phyloP scores from a whole-genome alignment of 2,113 vertebrate species.

The Atractosteus spatula region DNA sequence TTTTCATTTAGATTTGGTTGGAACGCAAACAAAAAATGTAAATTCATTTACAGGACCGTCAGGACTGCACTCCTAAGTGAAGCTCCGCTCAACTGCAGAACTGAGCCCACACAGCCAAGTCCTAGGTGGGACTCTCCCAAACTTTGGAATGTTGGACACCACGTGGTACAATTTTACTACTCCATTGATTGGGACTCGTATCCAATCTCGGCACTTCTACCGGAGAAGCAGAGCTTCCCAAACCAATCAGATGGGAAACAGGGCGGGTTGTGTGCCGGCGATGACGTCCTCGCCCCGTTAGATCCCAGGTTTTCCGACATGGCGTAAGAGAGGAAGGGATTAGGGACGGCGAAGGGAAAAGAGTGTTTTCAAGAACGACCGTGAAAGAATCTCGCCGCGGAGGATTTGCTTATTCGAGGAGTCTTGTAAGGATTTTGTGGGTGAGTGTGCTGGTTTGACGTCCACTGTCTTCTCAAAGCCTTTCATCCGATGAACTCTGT shows the following conservation, averaged over 20 bases:
- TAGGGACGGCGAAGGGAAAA: constrained; percentile 1
- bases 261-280: background rate
- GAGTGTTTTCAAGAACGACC: background rate
- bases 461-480: no score
- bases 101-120: no score
- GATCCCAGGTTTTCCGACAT: background rate
- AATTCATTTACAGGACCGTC: no score
- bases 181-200: background rate
- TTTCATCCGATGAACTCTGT: no score
- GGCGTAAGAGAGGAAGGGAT: constrained; percentile 10
- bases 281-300: background rate
- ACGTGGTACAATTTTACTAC: constrained; percentile 2
- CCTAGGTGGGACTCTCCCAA: background rate
- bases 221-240: background rate
- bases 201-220: background rate
- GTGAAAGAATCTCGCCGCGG: background rate
- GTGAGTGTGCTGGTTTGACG: no score
- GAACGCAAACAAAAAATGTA: no score
- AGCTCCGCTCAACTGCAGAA: no score
- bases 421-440: background rate
- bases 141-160: constrained; percentile 4
- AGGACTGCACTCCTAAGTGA: no score
- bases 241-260: background rate
- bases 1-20: no score
- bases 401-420: background rate